Evolutionary conservation across 2,113 vertebrate genomes (phyloP), one percentile per base, ranked within the genome.

Genomic region (Xiphorhynchus elegans): DNA sequence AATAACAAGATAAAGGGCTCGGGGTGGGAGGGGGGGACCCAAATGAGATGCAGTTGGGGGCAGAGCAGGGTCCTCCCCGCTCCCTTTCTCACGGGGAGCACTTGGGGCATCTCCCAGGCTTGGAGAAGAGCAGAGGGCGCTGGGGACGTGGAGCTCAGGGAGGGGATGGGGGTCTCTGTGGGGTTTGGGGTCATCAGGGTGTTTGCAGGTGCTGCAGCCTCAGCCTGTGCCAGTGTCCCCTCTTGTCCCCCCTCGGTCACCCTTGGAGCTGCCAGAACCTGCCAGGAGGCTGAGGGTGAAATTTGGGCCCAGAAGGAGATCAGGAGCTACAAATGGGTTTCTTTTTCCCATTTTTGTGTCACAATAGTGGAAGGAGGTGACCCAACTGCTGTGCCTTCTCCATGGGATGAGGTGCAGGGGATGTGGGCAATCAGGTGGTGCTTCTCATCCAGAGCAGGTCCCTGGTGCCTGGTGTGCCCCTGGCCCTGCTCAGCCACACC

Each of bases 1-100:
- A 94, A 90, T 95, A 96, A 96, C n/a, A 89, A 97, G 96, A 97
- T 97, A 97, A 97, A 97, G 93, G 84, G 93, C 16, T 85, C 13
- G 19, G 95, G 91, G 86, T 70, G 70, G 78, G 72, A 9, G 79
- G 8, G 68, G 63, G 79, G 91, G 66, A 50, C 75, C 66, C 81
- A 87, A 76, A 90, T 93, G 90, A 89, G 81, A 90, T 78, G 84
- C 73, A 90, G 66, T 87, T 87, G 87, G 79, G 52, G 83, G 72
- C 49, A 7, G 37, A 37, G 37, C 37, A 37, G 37, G 9, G 37
- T 37, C 37, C 37, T 37, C 37, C 69, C 80, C 4, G 1, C 78
- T 93, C 33, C 92, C 73, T 87, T 95, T 93, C 92, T 96, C 82
- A 85, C 52, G 76, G 82, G 62, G 13, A 13, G 26, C 40, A 11